Conservation (phyloP, 2,797 vertebrate species). For the Bovichtus diacanthus region DNA sequence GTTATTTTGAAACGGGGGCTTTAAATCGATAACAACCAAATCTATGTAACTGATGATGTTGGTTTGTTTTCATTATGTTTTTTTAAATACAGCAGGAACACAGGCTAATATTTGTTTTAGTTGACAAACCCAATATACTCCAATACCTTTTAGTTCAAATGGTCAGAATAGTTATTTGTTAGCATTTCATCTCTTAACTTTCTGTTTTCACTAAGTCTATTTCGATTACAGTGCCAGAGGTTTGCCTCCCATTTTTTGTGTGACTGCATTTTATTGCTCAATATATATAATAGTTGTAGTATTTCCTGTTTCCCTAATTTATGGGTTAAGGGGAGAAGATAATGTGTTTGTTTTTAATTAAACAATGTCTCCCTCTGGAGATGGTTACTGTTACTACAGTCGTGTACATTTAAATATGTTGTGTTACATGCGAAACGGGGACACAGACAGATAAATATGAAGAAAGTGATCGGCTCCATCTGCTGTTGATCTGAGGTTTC, state of each 20-base stretch:
- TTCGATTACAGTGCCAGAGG: neutral
- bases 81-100: neutral
- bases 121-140: neutral
- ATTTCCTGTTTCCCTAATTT: neutral
- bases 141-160: neutral
- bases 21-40: neutral
- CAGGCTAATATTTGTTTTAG: neutral
- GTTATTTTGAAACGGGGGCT: neutral
- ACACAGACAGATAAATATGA: neutral
- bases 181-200: neutral
- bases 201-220: neutral
- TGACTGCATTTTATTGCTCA: neutral
- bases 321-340: neutral
- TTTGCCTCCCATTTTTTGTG: neutral
- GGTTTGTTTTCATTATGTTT: neutral
- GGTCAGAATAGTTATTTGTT: neutral
- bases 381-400: conserved; percentile 19
- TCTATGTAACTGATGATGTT: neutral
- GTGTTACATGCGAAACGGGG: neutral
- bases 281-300: neutral
- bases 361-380: conserved; percentile 68
- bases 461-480: conserved; percentile 41
- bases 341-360: neutral
- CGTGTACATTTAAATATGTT: neutral
- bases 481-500: conserved; percentile 45